Percentiles rank a stretch among this genome's conserved stretches.
These are phyloP conservation scores for Sinocyclocheilus rhinocerous DNA, from an alignment of 2,113 vertebrate species.

Conservation along the genomic window DNA sequence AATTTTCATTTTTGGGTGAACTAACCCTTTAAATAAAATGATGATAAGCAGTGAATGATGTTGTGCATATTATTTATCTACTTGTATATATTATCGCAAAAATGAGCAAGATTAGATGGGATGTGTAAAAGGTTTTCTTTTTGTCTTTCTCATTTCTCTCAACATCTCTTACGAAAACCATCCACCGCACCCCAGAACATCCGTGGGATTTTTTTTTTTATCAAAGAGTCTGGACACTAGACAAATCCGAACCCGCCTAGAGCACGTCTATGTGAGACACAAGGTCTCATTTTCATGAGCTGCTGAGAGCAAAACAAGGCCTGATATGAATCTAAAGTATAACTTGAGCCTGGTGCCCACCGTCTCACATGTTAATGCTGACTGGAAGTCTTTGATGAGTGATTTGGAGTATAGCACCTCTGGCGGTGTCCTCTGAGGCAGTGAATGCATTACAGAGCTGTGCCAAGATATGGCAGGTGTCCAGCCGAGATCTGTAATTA, in stretches of 20 bases:
- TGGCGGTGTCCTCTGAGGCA: conserved; percentile 12
- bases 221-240: conserved; percentile 16
- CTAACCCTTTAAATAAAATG: not conserved
- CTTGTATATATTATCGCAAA: not conserved
- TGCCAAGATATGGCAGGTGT: conserved; percentile 32
- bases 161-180: not conserved
- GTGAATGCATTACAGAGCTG: conserved; percentile 38
- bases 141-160: not conserved
- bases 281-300: conserved; percentile 58
- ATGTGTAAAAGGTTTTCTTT: not conserved
- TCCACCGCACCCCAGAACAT: not conserved
- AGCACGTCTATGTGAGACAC: conserved; percentile 3
- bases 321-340: conserved; percentile 58
- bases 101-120: not conserved
- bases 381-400: conserved; percentile 56
- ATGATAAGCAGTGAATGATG: not conserved
- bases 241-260: not conserved
- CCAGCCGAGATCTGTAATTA: conserved; percentile 39
- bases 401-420: conserved; percentile 46
- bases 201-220: not conserved
- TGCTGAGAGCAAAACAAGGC: conserved; percentile 60
- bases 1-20: no score
- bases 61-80: not conserved
- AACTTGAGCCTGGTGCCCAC: conserved; percentile 50
- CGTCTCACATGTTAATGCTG: conserved; percentile 56